phyloP scores from a whole-genome alignment of 1,140 invertebrate species.

The Pseudachorutes palmiensis region DNA sequence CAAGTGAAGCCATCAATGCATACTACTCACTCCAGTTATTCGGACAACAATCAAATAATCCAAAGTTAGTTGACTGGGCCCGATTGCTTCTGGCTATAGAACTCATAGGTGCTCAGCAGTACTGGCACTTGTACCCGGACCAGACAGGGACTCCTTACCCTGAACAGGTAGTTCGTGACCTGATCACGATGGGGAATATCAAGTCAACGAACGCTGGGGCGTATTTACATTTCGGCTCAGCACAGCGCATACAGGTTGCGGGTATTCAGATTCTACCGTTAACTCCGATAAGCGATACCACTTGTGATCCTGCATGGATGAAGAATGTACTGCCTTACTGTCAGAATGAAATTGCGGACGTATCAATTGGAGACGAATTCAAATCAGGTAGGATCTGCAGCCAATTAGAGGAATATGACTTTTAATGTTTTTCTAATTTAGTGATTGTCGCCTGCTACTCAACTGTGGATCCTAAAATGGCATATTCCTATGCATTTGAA shows the following conservation, averaged over 20 bases:
- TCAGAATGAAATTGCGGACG: constrained; percentile 19
- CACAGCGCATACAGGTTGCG: constrained; percentile 25
- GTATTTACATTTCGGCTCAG: constrained; percentile 15
- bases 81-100: constrained; percentile 28
- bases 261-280: constrained; percentile 33
- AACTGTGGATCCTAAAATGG: constrained; percentile 25
- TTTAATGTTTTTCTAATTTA: constrained; percentile 4
- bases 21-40: constrained; percentile 32
- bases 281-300: constrained; percentile 30
- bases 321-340: constrained; percentile 25
- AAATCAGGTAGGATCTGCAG: no score
- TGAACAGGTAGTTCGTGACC: constrained; percentile 16
- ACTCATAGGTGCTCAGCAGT: constrained; percentile 23
- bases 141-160: constrained; percentile 24
- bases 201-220: neutral
- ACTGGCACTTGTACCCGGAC: constrained; percentile 27
- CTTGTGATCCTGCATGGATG: constrained; percentile 30
- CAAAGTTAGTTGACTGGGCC: constrained; percentile 27
- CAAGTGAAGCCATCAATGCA: constrained; percentile 31
- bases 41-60: constrained; percentile 24
- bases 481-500: constrained; percentile 18
- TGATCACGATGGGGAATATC: constrained; percentile 15
- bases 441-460: constrained; percentile 32
- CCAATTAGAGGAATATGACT: neutral
- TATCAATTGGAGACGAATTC: constrained; percentile 27